Evolutionary conservation across 2,113 vertebrate genomes (phyloP).

Genomic region (Electrona antarctica): DNA sequence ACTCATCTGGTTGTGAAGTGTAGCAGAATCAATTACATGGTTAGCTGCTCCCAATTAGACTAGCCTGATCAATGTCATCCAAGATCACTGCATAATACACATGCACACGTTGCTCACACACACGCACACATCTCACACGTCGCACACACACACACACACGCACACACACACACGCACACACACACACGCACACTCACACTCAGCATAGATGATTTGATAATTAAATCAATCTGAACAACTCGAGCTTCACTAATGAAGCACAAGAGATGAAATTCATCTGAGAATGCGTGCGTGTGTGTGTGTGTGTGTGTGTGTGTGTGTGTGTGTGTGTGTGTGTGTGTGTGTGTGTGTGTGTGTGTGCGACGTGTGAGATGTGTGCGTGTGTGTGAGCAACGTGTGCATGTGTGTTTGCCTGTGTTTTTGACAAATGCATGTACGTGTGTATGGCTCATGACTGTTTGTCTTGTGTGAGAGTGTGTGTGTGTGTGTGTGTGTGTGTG

Average conservation of each 20-base stretch:
- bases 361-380: neutral
- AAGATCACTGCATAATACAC: constrained; percentile 75
- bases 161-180: constrained; percentile 9
- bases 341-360: constrained; percentile 2
- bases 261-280: constrained; percentile 72
- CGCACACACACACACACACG: constrained; percentile 8
- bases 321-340: constrained; percentile 16
- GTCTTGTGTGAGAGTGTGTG: neutral
- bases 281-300: constrained; percentile 10
- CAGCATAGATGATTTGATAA: constrained; percentile 77
- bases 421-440: constrained; percentile 1
- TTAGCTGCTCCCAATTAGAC: constrained; percentile 80
- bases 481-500: neutral
- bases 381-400: neutral
- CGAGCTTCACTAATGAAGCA: constrained; percentile 78
- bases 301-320: constrained; percentile 17
- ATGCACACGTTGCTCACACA: constrained; percentile 14
- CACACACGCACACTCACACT: neutral
- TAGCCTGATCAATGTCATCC: constrained; percentile 78
- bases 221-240: constrained; percentile 77
- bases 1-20: constrained; percentile 75
- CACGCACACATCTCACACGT: constrained; percentile 15
- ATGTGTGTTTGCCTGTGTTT: constrained; percentile 8
- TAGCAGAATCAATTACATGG: constrained; percentile 79
- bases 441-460: too few relatives aligned